Percentiles rank a stretch among this genome's conserved stretches.
Conservation (phyloP, 2,888 invertebrate species). For the Tetragnatha montana region DNA sequence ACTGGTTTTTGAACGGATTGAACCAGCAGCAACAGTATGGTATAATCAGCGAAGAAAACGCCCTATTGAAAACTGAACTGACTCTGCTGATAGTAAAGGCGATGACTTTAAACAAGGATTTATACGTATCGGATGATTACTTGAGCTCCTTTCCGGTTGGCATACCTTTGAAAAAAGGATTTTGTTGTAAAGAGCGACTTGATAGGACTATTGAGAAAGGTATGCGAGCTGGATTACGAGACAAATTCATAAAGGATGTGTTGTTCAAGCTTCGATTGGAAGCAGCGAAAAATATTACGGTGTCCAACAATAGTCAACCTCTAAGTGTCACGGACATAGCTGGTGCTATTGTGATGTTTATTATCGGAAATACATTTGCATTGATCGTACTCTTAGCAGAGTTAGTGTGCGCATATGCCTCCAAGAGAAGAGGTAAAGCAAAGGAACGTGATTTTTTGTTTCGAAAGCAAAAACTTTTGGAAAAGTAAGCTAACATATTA, state of each 20-base stretch:
- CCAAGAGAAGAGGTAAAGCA: neutral
- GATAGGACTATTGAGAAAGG: neutral
- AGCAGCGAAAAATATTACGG: neutral
- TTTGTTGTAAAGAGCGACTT: slow-evolving; percentile 8
- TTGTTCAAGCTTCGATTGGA: neutral
- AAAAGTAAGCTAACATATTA: no score
- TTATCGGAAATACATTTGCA: neutral
- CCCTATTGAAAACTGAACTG: neutral
- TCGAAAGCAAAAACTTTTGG: no score
- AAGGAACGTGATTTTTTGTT: no score
- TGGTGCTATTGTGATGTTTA: neutral
- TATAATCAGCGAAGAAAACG: neutral
- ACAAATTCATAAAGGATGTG: neutral
- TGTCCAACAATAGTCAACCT: neutral
- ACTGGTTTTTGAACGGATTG: neutral
- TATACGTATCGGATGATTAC: slow-evolving; percentile 3
- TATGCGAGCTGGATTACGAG: neutral
- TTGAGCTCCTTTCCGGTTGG: neutral
- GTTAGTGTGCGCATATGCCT: neutral
- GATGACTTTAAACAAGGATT: neutral
- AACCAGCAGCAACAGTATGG: neutral
- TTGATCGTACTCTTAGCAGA: neutral
- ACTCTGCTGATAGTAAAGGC: neutral
- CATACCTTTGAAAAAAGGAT: neutral
- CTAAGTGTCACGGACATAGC: neutral